Evolutionary conservation across 2,888 invertebrate genomes (phyloP), one percentile per base, ranked within the genome.

Genomic region (Thera britannica): DNA sequence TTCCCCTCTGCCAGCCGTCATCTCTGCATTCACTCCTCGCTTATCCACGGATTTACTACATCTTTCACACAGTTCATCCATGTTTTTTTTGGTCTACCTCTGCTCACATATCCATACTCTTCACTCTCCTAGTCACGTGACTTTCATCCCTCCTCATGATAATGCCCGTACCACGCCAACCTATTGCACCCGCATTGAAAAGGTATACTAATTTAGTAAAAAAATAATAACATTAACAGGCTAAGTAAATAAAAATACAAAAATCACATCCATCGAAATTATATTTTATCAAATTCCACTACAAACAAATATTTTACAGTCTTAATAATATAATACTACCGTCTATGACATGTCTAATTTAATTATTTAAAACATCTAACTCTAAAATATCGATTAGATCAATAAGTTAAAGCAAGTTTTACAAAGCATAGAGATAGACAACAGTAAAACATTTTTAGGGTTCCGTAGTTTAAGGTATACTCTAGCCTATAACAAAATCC

Each of bases 271-370:
- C 64, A 73, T 71, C 61, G n/a, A 75, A 72, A 67, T 74, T 79
- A 67, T 74, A 82, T 77, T 82, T 79, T 68, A 62, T 79, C 65
- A 79, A 80, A 81, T 81, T 81, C 76, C 36, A 65, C 69, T 65
- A 70, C 72, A 65, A 67, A 77, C 72, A 75, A 77, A 57, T 23
- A 75, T 77, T 77, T 77, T 77, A 79, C 78, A 83, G 74, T 79
- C 82, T 81, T 81, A 78, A 75, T 75, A 77, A 79, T 71, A 70
- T 68, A 73, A 67, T 71, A 74, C 73, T 71, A 70, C 64, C 66
- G 68, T 75, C 77, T 77, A 75, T 69, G 74, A 77, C 72, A 73
- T 71, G 62, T 70, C 69, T 73, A 70, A 57, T 58, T 68, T 59
- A 62, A 59, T 59, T 23, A 23, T 23, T 23, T 62, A 62, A 55